Percentiles rank a stretch among this genome's conserved stretches.
Conservation (phyloP, 2,888 invertebrate genomes). For the Tenodera sinensis region DNA sequence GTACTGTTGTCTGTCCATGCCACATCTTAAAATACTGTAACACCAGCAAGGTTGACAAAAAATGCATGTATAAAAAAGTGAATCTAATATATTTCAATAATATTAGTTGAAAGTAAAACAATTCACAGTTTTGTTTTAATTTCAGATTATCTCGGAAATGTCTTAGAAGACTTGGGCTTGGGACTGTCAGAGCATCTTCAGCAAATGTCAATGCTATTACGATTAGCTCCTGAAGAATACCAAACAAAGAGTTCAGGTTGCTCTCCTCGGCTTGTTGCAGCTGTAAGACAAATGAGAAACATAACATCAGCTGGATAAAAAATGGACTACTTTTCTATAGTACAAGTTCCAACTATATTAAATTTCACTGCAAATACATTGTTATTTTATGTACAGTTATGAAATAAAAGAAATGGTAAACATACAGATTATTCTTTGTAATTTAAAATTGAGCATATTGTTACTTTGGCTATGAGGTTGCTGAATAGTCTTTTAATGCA, state of each 20-base stretch:
- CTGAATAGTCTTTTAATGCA: too few species aligned
- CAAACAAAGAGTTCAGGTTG: slow-evolving; percentile 60
- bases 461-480: too few species aligned
- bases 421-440: too few species aligned
- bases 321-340: slow-evolving; percentile 36
- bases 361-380: not conserved
- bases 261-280: slow-evolving; percentile 68
- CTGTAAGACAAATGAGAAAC: slow-evolving; percentile 73
- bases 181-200: slow-evolving; percentile 63
- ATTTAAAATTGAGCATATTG: too few species aligned
- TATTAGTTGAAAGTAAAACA: not conserved
- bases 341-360: not conserved
- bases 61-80: not conserved
- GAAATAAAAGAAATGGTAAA: not conserved
- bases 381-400: not conserved
- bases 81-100: not conserved
- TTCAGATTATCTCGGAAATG: slow-evolving; percentile 75
- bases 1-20: too few species aligned
- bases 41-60: too few species aligned
- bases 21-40: too few species aligned
- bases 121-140: slow-evolving; percentile 18
- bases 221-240: slow-evolving; percentile 65
- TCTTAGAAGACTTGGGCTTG: slow-evolving; percentile 76
- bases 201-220: slow-evolving; percentile 64
- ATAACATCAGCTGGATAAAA: slow-evolving; percentile 51